Percentiles rank a stretch among this genome's conserved stretches.
Evolutionary conservation across 2,113 vertebrate genomes (phyloP).

Genomic region (Nymphicus hollandicus): DNA sequence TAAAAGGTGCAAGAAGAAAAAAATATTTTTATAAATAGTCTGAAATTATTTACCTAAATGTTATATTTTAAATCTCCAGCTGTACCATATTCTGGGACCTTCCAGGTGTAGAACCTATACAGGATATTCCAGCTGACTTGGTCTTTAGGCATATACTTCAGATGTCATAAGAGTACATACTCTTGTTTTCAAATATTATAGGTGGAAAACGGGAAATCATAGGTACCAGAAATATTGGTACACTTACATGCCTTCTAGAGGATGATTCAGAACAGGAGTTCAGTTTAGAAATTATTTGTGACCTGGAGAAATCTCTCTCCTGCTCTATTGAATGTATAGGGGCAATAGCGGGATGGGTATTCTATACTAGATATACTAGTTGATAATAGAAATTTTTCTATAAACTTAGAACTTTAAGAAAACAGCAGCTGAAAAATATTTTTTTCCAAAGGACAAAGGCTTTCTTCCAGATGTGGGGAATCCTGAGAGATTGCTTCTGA

Average conservation of each 20-base stretch:
- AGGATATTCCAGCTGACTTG: neutral
- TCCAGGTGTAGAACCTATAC: neutral
- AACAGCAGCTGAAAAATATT: neutral
- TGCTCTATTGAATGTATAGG: neutral
- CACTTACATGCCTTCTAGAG: neutral
- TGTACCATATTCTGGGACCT: neutral
- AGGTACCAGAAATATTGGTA: neutral
- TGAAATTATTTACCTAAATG: neutral
- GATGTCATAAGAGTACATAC: neutral
- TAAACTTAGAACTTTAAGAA: neutral
- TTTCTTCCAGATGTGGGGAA: neutral
- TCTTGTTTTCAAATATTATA: neutral
- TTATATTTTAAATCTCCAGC: neutral
- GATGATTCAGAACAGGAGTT: neutral
- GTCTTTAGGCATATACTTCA: neutral
- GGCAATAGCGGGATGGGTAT: neutral
- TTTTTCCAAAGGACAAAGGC: neutral
- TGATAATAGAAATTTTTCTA: neutral
- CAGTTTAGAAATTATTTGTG: neutral
- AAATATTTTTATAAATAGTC: rapidly evolving
- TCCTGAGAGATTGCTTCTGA: neutral
- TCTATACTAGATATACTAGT: neutral
- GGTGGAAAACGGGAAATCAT: neutral
- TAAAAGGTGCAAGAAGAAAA: neutral
- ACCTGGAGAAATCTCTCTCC: neutral